phyloP scores from a whole-genome alignment of 2,888 invertebrate genomes.

The Caenorhabditis becei region DNA sequence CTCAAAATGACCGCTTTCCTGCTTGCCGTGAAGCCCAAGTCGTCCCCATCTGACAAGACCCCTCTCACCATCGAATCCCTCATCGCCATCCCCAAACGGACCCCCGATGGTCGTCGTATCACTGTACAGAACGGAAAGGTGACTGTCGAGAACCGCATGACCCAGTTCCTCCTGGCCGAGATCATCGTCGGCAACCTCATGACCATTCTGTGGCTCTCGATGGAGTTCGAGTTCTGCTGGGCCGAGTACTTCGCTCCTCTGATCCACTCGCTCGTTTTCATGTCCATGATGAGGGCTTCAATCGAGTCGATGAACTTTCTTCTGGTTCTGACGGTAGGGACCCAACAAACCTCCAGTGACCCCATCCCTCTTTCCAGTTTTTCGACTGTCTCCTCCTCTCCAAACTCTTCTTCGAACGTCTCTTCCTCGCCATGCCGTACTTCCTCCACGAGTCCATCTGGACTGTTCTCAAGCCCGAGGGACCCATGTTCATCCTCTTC shows the following conservation, averaged over 20 bases:
- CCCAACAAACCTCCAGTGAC: too few relatives aligned
- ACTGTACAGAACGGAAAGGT: not conserved
- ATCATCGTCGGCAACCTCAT: not conserved
- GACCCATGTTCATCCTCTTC: not conserved
- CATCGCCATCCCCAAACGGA: not conserved
- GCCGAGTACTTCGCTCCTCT: not conserved
- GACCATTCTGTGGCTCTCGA: not conserved
- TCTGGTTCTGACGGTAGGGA: too few relatives aligned
- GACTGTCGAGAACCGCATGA: not conserved
- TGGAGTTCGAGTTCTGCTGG: not conserved
- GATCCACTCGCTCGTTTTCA: not conserved
- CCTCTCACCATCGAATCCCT: not conserved
- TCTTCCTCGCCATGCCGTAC: not conserved
- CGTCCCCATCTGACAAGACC: not conserved
- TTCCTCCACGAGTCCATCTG: not conserved
- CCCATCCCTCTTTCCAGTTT: too few relatives aligned
- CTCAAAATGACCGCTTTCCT: not conserved
- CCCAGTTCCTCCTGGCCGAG: not conserved
- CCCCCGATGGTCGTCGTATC: not conserved
- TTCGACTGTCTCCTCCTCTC: not conserved
- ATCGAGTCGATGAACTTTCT: not conserved
- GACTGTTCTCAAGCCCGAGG: not conserved
- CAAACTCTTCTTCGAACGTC: not conserved
- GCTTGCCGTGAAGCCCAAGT: not conserved
- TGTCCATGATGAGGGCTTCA: not conserved